Evolutionary conservation across 2,888 invertebrate genomes (phyloP).

Genomic region (Hemistola chrysoprasaria): DNA sequence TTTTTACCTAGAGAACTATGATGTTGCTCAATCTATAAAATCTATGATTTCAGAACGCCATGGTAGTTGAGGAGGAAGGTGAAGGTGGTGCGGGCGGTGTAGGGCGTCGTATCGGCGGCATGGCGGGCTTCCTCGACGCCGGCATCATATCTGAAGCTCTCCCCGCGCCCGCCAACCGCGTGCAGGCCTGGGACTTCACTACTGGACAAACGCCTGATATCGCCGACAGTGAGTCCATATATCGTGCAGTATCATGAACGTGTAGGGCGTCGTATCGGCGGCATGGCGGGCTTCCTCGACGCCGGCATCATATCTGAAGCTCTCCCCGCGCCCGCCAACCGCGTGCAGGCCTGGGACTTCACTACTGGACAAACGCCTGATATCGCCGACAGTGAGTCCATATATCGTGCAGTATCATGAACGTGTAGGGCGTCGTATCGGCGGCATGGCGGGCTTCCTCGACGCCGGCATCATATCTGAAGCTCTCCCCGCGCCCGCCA

Average conservation of each 20-base stretch:
- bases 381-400: conserved; percentile 85
- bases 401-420: conserved; percentile 25
- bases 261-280: conserved; percentile 52
- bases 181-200: conserved; percentile 93
- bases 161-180: conserved; percentile 87
- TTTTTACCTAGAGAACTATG: no score
- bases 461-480: conserved; percentile 74
- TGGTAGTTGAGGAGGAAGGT: conserved; percentile 74
- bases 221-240: conserved; percentile 82
- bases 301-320: conserved; percentile 75
- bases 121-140: conserved; percentile 67
- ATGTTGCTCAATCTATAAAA: not conserved
- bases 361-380: conserved; percentile 86
- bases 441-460: conserved; percentile 64
- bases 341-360: conserved; percentile 94
- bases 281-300: conserved; percentile 67
- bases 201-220: conserved; percentile 87
- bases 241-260: conserved; percentile 24
- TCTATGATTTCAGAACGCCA: conserved; percentile 56
- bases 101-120: conserved; percentile 56
- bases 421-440: conserved; percentile 47
- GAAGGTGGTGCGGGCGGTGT: conserved; percentile 22
- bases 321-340: conserved; percentile 86
- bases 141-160: conserved; percentile 77
- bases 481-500: conserved; percentile 85